These are phyloP conservation scores for Aplocera efformata DNA, from an alignment of 2,888 invertebrate genomes.

Conservation along the genomic window DNA sequence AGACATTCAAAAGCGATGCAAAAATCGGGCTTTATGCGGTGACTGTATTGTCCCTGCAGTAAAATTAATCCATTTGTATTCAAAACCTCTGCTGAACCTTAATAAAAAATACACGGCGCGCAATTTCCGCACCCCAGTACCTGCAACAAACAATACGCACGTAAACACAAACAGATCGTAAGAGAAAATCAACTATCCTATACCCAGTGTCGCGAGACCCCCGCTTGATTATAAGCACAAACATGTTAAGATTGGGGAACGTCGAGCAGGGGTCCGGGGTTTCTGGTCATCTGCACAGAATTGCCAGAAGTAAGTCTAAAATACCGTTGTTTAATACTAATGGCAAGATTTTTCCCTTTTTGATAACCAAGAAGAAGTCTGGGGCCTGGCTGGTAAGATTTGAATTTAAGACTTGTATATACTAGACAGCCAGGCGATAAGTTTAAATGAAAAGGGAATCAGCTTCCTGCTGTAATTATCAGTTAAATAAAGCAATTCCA, in stretches of 20 bases:
- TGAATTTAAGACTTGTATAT: neutral
- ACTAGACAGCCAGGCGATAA: too few species aligned
- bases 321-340: constrained; percentile 40
- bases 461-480: constrained; percentile 15
- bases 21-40: constrained; percentile 18
- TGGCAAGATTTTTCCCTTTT: constrained; percentile 33
- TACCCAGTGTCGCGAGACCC: constrained; percentile 32
- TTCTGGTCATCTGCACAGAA: constrained; percentile 23
- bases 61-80: constrained; percentile 31
- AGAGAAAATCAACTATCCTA: constrained; percentile 37
- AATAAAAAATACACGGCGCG: constrained; percentile 27
- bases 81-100: constrained; percentile 28
- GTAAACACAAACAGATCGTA: constrained; percentile 48
- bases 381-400: constrained; percentile 3
- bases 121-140: constrained; percentile 47
- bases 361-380: constrained; percentile 38
- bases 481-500: constrained; percentile 15
- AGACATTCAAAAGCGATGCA: constrained; percentile 16
- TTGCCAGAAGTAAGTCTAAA: constrained; percentile 31
- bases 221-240: constrained; percentile 22
- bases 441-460: constrained; percentile 6
- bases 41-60: constrained; percentile 17
- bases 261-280: constrained; percentile 25
- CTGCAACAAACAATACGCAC: constrained; percentile 60
- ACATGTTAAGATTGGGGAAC: constrained; percentile 19